Evolutionary conservation across 2,888 invertebrate genomes (phyloP), one percentile per base, ranked within the genome.

Genomic region (Eueremaeus valkanovi): DNA sequence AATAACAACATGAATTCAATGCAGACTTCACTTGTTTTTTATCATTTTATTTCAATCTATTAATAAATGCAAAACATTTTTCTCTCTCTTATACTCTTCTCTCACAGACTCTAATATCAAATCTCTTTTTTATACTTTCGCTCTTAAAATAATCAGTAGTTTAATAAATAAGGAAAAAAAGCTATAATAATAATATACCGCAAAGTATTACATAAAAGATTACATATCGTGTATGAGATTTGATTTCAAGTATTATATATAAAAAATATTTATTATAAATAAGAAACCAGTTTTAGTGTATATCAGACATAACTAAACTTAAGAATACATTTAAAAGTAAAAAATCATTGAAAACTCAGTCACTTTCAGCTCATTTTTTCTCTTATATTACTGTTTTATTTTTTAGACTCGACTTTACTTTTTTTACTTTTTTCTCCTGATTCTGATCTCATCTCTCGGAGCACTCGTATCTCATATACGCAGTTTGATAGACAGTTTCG

Each of bases 111-210:
- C 42, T n/a, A 36, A 36, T 36, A 36, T 36, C 6, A 36, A 11
- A 36, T 8, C 5, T 8, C 36, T 36, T 36, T 36, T 36, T 42
- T 16, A 42, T 42, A 42, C 42, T 42, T 42, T n/a, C n/a, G n/a
- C n/a, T 5, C 21, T n/a, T 51, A 51, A 51, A n/a, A 58, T 58
- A 58, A 58, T 58, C 58, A 58, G 27, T 27, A 58, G 58, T 58
- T 58, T 8, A 24, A 24, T 51, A 51, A 29, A 45, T 45, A 18
- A 45, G 3, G 11, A 36, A 45, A 8, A 45, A 58, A 58, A 13
- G 24, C 24, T 58, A 24, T 58, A 58, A 58, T 51, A 51, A 51
- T 58, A 58, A 45, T 18, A 45, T 24, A 58, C 58, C 45, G 45
- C 45, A 27, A n/a, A 55, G 21, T 55, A 13, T 55, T 55, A 55